Base-by-base conservation (phyloP, 2,113 vertebrate genomes). In the Triplophysa dalaica region DNA sequence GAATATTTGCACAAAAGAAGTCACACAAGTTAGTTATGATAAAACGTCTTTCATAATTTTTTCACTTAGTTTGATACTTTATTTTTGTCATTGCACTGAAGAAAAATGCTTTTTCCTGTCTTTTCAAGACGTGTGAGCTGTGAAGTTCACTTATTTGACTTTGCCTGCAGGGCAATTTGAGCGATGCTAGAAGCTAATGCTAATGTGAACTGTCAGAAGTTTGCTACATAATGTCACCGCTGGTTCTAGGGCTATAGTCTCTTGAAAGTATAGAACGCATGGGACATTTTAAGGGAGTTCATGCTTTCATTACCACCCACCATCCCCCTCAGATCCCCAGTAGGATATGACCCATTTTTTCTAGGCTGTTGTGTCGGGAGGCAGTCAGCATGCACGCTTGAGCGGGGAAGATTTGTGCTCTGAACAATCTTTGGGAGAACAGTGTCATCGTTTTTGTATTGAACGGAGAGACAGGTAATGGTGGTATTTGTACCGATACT, bases 181-280 rank as follows among this genome's bases (percentile, higher is more conserved):
- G 50, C n/a, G 4, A 58, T 43, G 70, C 67, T 68, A 43, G 22
- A 62, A 17, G 62, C 70, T 74, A 65, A 73, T 63, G 52, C 56
- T 65, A 67, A 76, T 65, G 10, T 14, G 24, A 58, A 29, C 45
- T 62, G 79, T 84, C 80, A 78, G 24, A 33, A 66, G 24, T 43
- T 19, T n/a, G n/a, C 66, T 70, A 45, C 14, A 6, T 79, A 85
- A 84, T 75, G 83, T 85, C 79, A 80, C 70, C n/a, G 48, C 65
- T 83, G 77, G 79, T 85, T 81, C 41, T 38, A 75, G 79, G 82
- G 79, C 79, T 78, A 22, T 60, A 26, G 13, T 48, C 41, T 45
- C 22, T 48, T 21, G 22, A 22, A 48, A 24, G 8, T 63, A 45
- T 24, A n/a, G 41, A 62, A 29, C 58, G 24, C 58, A 29, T n/a